These are phyloP conservation scores for Sphaerophoria rueppellii DNA, from an alignment of 2,888 invertebrate genomes.

Conservation along the genomic window DNA sequence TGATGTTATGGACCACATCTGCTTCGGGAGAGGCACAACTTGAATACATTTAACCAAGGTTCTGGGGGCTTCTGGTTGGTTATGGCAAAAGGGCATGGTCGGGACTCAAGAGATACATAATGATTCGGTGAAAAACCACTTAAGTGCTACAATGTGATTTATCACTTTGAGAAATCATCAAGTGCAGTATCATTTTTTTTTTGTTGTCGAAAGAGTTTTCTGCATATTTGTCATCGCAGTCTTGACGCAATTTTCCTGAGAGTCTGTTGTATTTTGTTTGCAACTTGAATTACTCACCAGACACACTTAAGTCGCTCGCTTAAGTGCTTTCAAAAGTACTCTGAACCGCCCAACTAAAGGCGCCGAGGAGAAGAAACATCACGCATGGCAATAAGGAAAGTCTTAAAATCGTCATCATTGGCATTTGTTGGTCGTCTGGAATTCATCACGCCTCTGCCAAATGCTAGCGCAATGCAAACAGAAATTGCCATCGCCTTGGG, in stretches of 20 bases:
- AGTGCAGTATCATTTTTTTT: background rate
- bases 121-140: conserved; percentile 13
- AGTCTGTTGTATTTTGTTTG: conserved; percentile 17
- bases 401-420: conserved; percentile 44
- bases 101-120: background rate
- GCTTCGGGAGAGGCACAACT: conserved; percentile 28
- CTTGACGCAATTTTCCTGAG: conserved; percentile 36
- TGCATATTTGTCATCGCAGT: conserved; percentile 56
- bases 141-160: conserved; percentile 22
- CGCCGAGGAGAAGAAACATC: background rate
- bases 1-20: conserved; percentile 29
- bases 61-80: background rate
- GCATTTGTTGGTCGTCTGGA: conserved; percentile 58
- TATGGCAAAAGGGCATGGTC: no score
- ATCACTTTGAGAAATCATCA: conserved; percentile 32
- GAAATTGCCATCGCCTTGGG: conserved; percentile 43
- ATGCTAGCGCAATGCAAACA: conserved; percentile 42
- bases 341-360: background rate
- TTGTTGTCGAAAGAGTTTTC: background rate
- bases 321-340: conserved; percentile 30
- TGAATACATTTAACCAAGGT: conserved; percentile 55
- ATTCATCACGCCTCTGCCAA: conserved; percentile 53
- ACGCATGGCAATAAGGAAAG: conserved; percentile 28
- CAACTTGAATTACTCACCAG: conserved; percentile 58
- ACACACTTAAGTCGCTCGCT: conserved; percentile 21